Percentiles rank a stretch among this genome's conserved stretches.
Evolutionary conservation across 2,797 vertebrate species (phyloP).

Genomic region (Anableps anableps): DNA sequence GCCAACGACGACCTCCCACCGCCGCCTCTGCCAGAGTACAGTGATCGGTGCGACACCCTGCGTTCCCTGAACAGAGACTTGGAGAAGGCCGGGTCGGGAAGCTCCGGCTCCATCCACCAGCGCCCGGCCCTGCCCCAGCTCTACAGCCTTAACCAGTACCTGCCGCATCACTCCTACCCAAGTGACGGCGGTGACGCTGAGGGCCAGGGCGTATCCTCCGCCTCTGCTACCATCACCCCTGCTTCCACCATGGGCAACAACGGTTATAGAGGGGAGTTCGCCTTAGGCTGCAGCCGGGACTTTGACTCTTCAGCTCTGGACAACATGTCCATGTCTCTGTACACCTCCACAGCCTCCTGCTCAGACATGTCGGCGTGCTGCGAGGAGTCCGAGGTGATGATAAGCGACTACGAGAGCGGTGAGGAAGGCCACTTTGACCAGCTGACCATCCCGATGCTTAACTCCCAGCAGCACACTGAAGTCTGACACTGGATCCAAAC

Average conservation of each 20-base stretch:
- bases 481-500: conserved; percentile 93
- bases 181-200: conserved; percentile 86
- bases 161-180: conserved; percentile 89
- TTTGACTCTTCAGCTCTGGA: conserved; percentile 88
- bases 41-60: conserved; percentile 90
- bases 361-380: conserved; percentile 98
- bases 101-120: conserved; percentile 82
- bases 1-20: conserved; percentile 91
- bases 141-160: conserved; percentile 93
- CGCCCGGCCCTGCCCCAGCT: conserved; percentile 85
- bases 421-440: conserved; percentile 90
- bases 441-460: conserved; percentile 87
- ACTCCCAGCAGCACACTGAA: conserved; percentile 95
- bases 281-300: conserved; percentile 84
- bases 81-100: conserved; percentile 80
- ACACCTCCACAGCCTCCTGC: conserved; percentile 94
- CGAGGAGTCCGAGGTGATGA: conserved; percentile 94
- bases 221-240: conserved; percentile 79
- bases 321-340: conserved; percentile 93
- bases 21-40: conserved; percentile 87
- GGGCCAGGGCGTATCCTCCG: conserved; percentile 69
- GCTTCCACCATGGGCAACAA: conserved; percentile 81
- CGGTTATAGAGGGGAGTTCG: conserved; percentile 83
- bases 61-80: conserved; percentile 76
- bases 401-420: conserved; percentile 98